Base-by-base conservation (phyloP, 2,797 vertebrate species). In the Percopsis omiscomaycus region DNA sequence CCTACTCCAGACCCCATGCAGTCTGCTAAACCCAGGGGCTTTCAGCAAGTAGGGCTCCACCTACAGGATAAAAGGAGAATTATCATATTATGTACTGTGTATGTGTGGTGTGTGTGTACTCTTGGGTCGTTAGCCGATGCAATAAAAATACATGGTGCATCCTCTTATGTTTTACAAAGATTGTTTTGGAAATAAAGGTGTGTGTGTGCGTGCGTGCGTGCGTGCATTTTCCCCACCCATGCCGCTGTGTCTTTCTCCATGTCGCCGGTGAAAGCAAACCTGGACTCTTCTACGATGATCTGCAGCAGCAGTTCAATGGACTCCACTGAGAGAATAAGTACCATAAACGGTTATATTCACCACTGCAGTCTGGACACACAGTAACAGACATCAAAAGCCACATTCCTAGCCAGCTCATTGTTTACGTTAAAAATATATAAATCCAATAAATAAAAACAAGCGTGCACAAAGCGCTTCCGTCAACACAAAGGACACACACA, bases 1-100 rank as follows among this genome's bases (percentile, higher is more conserved):
- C 93, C 91, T 93, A 80, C 86, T 89, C 92, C 91, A 92, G 61
- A 86, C 90, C 3, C 71, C 86, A 60, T 85, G 81, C 75, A 92
- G 74, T 55, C 73, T 67, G 66, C 61, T 80, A 79, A 90, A 94
- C n/a, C 93, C 93, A 0, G 91, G 75, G 1, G 88, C 88, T 50
- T 53, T 89, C 54, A 65, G 80, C 0, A 93, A 82, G 78, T 86
- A 91, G 0, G 80, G 84, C 70, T 86, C 85, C 71, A 92, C 57
- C 93, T 94, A 62, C 45, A 69, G 59, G n/a, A 71, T 15, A 67
- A 1, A 5, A 28, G 11, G 30, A 71, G 51, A 52, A n/a, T 42
- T 13, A 44, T n/a, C 22, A 37, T 58, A 27, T 55, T 13, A 37
- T 37, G 32, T 37, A 37, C 32, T 8, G 9, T 37, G 32, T 8